These are phyloP conservation scores for Nasonia vitripennis DNA, from an alignment of 1,140 invertebrate species.

Conservation along the genomic window DNA sequence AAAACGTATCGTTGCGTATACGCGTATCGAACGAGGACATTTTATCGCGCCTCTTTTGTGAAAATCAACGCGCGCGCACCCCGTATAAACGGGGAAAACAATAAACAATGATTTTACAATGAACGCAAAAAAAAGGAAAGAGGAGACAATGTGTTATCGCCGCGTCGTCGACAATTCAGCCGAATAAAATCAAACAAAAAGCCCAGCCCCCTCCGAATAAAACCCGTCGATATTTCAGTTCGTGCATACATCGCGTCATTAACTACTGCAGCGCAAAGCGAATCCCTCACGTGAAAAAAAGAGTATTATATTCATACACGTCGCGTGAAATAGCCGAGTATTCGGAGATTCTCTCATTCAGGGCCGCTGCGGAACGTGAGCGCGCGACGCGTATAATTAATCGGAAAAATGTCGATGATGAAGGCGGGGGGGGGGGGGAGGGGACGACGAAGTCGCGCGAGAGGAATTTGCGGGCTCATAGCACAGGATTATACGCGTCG, in stretches of 20 bases:
- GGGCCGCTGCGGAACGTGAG: too few species aligned
- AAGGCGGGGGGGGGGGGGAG: too few species aligned
- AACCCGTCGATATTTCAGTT: neutral
- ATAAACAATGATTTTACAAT: slow-evolving; percentile 2
- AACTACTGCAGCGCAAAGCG: neutral
- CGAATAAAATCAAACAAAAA: neutral
- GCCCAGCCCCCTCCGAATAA: neutral
- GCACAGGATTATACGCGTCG: slow-evolving; percentile 33
- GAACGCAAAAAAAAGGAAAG: neutral
- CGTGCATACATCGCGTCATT: neutral
- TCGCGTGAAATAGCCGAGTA: neutral
- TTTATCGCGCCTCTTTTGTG: neutral
- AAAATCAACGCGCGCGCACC: neutral
- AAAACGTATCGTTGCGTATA: neutral
- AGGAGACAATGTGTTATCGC: neutral
- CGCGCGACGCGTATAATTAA: neutral
- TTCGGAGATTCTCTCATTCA: neutral
- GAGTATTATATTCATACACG: neutral
- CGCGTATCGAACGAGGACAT: neutral
- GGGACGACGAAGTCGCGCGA: neutral
- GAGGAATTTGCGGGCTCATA: neutral
- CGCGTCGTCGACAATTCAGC: neutral
- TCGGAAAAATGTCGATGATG: slow-evolving; percentile 12
- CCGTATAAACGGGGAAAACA: neutral
- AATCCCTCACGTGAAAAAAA: neutral